phyloP scores from a whole-genome alignment of 2,888 invertebrate genomes.

The Plagiodera versicolora region DNA sequence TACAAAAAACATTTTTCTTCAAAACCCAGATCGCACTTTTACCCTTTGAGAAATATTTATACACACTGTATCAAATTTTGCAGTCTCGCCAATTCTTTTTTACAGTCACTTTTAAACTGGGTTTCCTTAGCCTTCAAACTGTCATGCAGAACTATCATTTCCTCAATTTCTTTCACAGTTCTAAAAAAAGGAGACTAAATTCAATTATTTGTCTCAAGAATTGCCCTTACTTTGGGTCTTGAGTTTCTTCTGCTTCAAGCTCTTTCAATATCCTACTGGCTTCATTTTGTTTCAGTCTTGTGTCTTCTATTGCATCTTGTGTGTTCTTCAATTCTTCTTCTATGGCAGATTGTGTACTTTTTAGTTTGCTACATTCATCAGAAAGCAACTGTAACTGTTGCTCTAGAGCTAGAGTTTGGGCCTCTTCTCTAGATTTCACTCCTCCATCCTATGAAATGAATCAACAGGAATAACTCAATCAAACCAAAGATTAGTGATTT shows the following conservation, averaged over 20 bases:
- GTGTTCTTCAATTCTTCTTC: conserved; percentile 50
- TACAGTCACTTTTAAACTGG: conserved; percentile 75
- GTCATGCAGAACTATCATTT: conserved; percentile 70
- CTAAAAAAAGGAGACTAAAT: too few relatives aligned
- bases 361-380: conserved; percentile 58
- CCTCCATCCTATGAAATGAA: conserved; percentile 44
- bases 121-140: conserved; percentile 71
- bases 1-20: too few relatives aligned
- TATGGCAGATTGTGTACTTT: conserved; percentile 56
- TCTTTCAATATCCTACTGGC: conserved; percentile 55
- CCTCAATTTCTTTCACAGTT: conserved; percentile 58
- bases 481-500: too few relatives aligned
- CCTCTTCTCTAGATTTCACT: conserved; percentile 45
- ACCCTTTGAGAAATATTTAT: neutral
- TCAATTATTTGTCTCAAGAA: neutral
- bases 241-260: conserved; percentile 54
- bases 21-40: too few relatives aligned
- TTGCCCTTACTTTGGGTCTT: conserved; percentile 58
- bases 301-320: conserved; percentile 33
- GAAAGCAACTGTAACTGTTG: conserved; percentile 46
- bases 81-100: conserved; percentile 59
- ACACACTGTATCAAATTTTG: conserved; percentile 52
- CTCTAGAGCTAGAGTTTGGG: conserved; percentile 42
- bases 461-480: neutral
- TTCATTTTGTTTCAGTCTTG: conserved; percentile 46